Percentiles rank a stretch among this genome's conserved stretches.
These are phyloP conservation scores for Cosmia trapezina DNA, from an alignment of 2,888 invertebrate species.

Conservation along the genomic window DNA sequence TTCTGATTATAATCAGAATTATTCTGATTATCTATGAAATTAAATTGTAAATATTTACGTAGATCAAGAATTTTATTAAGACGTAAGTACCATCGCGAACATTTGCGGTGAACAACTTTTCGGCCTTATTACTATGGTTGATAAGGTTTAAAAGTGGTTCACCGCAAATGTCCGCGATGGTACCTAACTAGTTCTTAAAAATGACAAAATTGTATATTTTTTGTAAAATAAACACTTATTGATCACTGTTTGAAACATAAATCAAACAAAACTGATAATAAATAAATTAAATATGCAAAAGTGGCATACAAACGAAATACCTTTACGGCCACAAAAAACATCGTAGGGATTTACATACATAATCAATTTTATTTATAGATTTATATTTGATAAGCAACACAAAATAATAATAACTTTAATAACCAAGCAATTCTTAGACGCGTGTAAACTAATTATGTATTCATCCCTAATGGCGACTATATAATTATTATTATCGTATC, in stretches of 20 bases:
- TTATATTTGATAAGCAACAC: slow-evolving; percentile 13
- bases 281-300: slow-evolving; percentile 16
- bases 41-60: background rate
- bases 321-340: slow-evolving; percentile 5
- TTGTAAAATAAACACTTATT: background rate
- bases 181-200: background rate
- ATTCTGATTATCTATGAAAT: background rate
- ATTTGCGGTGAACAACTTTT: too few relatives aligned
- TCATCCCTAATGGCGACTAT: background rate
- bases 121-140: too few relatives aligned
- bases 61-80: too few relatives aligned
- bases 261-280: slow-evolving; percentile 11
- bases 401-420: slow-evolving; percentile 7
- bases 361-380: slow-evolving; percentile 28
- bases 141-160: too few relatives aligned
- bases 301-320: background rate
- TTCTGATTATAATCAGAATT: too few relatives aligned
- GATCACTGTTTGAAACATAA: background rate
- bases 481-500: background rate
- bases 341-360: slow-evolving; percentile 23
- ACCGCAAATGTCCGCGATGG: too few relatives aligned
- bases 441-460: background rate
- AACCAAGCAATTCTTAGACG: slow-evolving; percentile 8
- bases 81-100: too few relatives aligned
- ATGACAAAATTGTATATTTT: background rate